Base-by-base conservation (phyloP, 2,113 vertebrate species). In the Dendrocopos noguchii region DNA sequence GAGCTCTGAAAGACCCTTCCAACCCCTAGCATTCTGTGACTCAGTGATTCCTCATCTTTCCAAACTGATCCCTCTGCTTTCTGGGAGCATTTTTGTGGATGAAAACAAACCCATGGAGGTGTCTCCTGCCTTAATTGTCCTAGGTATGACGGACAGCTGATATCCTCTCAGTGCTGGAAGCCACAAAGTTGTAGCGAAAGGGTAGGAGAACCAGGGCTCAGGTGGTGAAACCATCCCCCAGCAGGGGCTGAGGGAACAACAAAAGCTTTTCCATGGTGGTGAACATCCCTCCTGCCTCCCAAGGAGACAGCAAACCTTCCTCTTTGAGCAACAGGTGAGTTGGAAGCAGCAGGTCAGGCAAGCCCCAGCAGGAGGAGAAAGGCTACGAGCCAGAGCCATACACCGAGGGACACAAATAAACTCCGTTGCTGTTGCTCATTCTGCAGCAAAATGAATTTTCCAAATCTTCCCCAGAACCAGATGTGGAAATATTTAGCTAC, bases 401-500 rank as follows among this genome's bases (percentile, higher is more conserved):
- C 52, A 81, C 50, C 72, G n/a, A 91, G 94, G 94, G 57, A 84
- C 70, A 93, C 87, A 94, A 95, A 72, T 70, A 90, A 90, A 33
- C 68, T 71, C 64, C 88, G 77, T 94, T 67, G 80, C 83, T 78
- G 64, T 36, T 80, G 91, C 80, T 95, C 78, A 94, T 91, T 94
- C 95, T 95, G 78, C 88, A 94, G 78, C 18, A 6, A 97, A 84
- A 91, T 64, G 85, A 87, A 96, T 96, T 94, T 95, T 96, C 94
- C 93, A 95, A 97, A 88, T 77, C 34, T 29, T 96, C 91, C 77
- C 87, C 78, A 94, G 50, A 94, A 94, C 67, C 97, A 97, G 95
- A 97, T 97, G 97, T 97, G 95, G 94, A 97, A 97, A 96, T 95
- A 89, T 91, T 97, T 92, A 96, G 94, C 94, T 95, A 95, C 92